Conservation (phyloP, 2,113 vertebrate genomes). For the Noturus placidus region DNA sequence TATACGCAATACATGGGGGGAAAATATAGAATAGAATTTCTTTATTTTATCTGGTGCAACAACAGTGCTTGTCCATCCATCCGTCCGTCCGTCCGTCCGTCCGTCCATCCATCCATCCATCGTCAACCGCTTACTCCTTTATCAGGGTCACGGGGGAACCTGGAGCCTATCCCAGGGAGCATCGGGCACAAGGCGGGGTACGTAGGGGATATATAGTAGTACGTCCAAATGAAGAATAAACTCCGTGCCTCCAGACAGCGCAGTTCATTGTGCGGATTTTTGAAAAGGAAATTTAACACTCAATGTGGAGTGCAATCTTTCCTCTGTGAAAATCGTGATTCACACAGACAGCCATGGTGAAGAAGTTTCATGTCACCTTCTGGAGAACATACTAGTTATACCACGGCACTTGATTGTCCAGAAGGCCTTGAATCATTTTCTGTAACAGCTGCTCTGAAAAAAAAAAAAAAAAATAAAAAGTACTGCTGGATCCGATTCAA, state of each 20-base stretch:
- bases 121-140: too few species aligned
- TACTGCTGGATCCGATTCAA: not conserved
- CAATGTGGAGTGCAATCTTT: not conserved
- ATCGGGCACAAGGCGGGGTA: too few species aligned
- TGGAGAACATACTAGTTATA: not conserved
- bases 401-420: not conserved
- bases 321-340: not conserved
- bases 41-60: not conserved
- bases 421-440: not conserved
- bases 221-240: not conserved
- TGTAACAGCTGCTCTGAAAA: not conserved
- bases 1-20: not conserved
- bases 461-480: too few species aligned
- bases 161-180: too few species aligned
- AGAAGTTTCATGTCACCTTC: not conserved
- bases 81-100: too few species aligned
- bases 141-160: too few species aligned
- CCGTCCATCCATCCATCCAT: too few species aligned
- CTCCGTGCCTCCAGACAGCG: not conserved
- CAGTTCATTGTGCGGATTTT: not conserved
- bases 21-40: not conserved
- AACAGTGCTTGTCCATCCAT: too few species aligned
- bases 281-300: not conserved
- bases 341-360: not conserved
- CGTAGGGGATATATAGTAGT: not conserved